Conservation (phyloP, 2,888 invertebrate species). For the Chaitophorus viminalis region DNA sequence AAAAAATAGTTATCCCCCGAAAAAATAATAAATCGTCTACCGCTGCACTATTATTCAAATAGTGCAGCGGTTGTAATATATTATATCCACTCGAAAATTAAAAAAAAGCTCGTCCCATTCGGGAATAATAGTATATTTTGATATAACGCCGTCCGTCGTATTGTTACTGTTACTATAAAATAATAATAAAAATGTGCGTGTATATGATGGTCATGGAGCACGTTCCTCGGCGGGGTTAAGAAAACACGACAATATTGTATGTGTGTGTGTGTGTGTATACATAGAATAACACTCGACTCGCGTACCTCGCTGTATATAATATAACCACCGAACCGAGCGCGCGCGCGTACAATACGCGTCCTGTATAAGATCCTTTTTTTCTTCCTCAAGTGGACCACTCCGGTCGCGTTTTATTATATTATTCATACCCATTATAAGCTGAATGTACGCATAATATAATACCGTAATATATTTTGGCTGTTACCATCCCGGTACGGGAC, state of each 20-base stretch:
- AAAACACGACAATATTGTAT: slow-evolving; percentile 27
- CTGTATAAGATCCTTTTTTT: background rate
- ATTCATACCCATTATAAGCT: slow-evolving; percentile 12
- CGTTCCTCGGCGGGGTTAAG: slow-evolving; percentile 38
- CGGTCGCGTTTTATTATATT: slow-evolving; percentile 8
- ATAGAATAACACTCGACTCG: slow-evolving; percentile 32
- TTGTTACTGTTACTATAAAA: background rate
- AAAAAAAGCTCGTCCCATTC: slow-evolving; percentile 24
- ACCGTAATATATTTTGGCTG: background rate
- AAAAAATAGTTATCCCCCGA: background rate
- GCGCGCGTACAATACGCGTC: background rate
- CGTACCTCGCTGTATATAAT: background rate
- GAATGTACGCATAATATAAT: background rate
- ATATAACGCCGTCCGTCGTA: background rate
- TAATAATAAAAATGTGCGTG: background rate
- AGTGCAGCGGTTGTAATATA: background rate
- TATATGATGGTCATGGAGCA: background rate
- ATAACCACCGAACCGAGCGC: background rate
- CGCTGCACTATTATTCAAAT: background rate
- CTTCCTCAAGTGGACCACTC: slow-evolving; percentile 37
- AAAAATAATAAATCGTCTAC: background rate
- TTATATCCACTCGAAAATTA: slow-evolving; percentile 2
- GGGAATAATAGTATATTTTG: slow-evolving; percentile 6
- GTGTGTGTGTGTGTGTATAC: background rate
- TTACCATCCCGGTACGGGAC: background rate